Conservation (phyloP, 1,140 invertebrate species). For the Maconellicoccus hirsutus region DNA sequence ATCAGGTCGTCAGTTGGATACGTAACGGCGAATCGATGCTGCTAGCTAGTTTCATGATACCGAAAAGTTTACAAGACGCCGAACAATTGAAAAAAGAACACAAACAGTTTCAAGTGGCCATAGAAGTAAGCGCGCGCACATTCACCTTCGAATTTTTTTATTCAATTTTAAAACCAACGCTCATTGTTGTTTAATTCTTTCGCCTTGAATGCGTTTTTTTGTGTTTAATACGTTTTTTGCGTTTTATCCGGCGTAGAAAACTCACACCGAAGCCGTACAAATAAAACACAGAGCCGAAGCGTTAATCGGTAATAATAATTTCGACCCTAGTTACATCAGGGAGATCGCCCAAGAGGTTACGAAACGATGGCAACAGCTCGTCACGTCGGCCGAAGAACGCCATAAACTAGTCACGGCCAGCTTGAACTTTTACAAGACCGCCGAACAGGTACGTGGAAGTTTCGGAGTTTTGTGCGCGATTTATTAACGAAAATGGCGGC, state of each 20-base stretch:
- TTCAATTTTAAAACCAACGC: background rate
- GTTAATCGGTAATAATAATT: slow-evolving; percentile 73
- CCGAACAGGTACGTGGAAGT: slow-evolving; percentile 66
- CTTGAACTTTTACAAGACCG: slow-evolving; percentile 96
- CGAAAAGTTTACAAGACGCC: slow-evolving; percentile 77
- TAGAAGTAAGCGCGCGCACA: slow-evolving; percentile 33
- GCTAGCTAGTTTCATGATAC: slow-evolving; percentile 81
- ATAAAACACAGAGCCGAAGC: slow-evolving; percentile 81
- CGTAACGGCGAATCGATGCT: slow-evolving; percentile 92
- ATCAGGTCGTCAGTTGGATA: slow-evolving; percentile 89
- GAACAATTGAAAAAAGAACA: slow-evolving; percentile 89
- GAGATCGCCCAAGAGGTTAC: slow-evolving; percentile 91
- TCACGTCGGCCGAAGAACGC: slow-evolving; percentile 90
- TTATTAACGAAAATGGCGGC: background rate
- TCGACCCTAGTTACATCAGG: slow-evolving; percentile 74
- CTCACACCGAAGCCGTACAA: slow-evolving; percentile 87
- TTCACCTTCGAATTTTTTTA: background rate
- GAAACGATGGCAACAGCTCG: slow-evolving; percentile 87
- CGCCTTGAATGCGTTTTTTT: too few species aligned
- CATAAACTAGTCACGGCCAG: slow-evolving; percentile 93
- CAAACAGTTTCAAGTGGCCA: slow-evolving; percentile 77
- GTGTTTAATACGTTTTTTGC: background rate
- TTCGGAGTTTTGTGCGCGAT: background rate
- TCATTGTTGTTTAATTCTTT: background rate
- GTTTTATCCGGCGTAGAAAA: slow-evolving; percentile 73